Percentiles rank a stretch among this genome's conserved stretches.
Evolutionary conservation across 2,113 vertebrate species (phyloP).

Genomic region (Tonatia bakeri): DNA sequence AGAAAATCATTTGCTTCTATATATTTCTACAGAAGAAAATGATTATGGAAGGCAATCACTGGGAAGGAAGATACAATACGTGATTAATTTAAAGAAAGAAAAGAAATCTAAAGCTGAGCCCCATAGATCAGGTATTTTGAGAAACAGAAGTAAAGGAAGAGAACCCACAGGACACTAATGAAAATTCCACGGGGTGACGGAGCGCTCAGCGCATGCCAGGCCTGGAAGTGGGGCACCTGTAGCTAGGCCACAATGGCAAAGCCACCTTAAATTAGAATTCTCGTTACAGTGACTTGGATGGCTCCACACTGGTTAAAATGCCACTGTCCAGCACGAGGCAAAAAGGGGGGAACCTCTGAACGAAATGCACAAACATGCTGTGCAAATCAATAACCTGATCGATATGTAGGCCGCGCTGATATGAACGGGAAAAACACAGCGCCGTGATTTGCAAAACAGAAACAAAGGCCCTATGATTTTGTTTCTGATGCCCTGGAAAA

Average conservation of each 20-base stretch:
- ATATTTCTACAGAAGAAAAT: not conserved
- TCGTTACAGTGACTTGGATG: not conserved
- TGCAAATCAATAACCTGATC: constrained; percentile 6
- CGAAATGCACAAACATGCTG: not conserved
- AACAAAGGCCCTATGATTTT: not conserved
- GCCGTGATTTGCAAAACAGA: not conserved
- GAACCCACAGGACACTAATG: not conserved
- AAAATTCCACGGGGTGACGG: not conserved
- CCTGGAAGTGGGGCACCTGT: not conserved
- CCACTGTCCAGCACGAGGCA: not conserved
- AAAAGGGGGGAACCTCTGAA: not conserved
- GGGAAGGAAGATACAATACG: not conserved
- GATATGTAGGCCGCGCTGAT: not conserved
- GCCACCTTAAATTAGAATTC: not conserved
- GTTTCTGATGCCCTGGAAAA: not conserved
- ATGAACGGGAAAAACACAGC: not conserved
- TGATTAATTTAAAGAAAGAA: not conserved
- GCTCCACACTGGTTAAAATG: not conserved
- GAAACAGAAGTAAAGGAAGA: not conserved
- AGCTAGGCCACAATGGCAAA: not conserved
- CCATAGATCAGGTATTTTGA: not conserved
- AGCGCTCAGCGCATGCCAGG: not conserved
- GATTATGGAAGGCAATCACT: not conserved
- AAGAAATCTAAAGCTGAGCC: not conserved
- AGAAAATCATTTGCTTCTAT: not conserved